Evolutionary conservation across 2,888 invertebrate genomes (phyloP).

Genomic region (Gastrophysa polygoni): DNA sequence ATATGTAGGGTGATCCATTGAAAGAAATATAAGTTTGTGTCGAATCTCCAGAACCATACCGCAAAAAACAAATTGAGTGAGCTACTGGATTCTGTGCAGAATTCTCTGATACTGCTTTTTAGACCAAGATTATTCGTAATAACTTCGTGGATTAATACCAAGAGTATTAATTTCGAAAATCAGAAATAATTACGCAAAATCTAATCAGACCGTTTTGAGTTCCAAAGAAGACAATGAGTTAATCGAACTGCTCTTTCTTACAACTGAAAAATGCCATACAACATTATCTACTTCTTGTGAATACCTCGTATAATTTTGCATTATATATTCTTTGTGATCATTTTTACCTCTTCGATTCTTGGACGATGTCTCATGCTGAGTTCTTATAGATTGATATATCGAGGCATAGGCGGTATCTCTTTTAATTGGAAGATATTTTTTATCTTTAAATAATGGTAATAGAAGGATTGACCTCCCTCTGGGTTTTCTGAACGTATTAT

Average conservation of each 20-base stretch:
- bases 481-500: slow-evolving; percentile 48
- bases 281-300: slow-evolving; percentile 23
- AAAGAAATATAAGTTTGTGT: too few relatives aligned
- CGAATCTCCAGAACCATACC: too few relatives aligned
- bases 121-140: too few relatives aligned
- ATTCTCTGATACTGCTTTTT: too few relatives aligned
- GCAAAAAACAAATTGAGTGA: too few relatives aligned
- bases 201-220: too few relatives aligned
- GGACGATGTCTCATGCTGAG: slow-evolving; percentile 55
- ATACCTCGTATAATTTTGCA: slow-evolving; percentile 45
- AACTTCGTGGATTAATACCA: too few relatives aligned
- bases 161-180: too few relatives aligned
- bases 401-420: slow-evolving; percentile 57
- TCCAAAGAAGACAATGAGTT: too few relatives aligned
- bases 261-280: slow-evolving; percentile 21
- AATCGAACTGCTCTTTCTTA: not conserved
- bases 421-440: slow-evolving; percentile 60
- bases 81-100: too few relatives aligned
- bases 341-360: slow-evolving; percentile 50
- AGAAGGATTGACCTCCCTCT: slow-evolving; percentile 54
- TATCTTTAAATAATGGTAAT: slow-evolving; percentile 58
- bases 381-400: slow-evolving; percentile 59
- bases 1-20: too few relatives aligned
- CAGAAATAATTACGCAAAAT: too few relatives aligned
- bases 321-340: slow-evolving; percentile 53